These are phyloP conservation scores for Xylophagus ater DNA, from an alignment of 2,888 invertebrate genomes.

Conservation along the genomic window DNA sequence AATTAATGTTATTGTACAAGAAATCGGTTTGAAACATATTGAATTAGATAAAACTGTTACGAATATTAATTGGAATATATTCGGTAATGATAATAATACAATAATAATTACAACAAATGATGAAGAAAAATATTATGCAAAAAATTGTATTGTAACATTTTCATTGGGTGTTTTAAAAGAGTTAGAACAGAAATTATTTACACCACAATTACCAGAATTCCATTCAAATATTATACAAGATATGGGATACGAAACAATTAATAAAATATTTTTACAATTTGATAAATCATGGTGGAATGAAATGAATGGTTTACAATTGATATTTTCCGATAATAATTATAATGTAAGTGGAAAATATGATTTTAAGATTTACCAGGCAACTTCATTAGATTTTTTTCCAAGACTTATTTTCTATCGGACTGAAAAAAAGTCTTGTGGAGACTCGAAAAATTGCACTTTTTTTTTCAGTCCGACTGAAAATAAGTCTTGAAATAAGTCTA, in stretches of 20 bases:
- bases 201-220: conserved; percentile 44
- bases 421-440: too few species aligned
- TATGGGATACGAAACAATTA: conserved; percentile 53
- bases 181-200: conserved; percentile 41
- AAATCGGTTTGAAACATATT: conserved; percentile 14
- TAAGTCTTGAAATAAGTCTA: too few species aligned
- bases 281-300: conserved; percentile 50
- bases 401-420: too few species aligned
- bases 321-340: conserved; percentile 16
- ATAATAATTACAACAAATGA: conserved; percentile 29
- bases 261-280: conserved; percentile 56
- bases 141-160: conserved; percentile 51
- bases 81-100: conserved; percentile 14
- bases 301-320: conserved; percentile 21
- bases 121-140: conserved; percentile 30
- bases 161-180: conserved; percentile 52
- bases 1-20: conserved; percentile 39
- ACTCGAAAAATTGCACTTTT: too few species aligned
- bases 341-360: conserved; percentile 15
- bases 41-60: conserved; percentile 8
- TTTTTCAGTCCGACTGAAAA: too few species aligned
- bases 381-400: too few species aligned
- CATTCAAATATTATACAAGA: conserved; percentile 41
- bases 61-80: conserved; percentile 10
- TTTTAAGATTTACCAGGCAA: too few species aligned